Conservation (phyloP, 2,888 invertebrate species). For the Protophormia terraenovae region DNA sequence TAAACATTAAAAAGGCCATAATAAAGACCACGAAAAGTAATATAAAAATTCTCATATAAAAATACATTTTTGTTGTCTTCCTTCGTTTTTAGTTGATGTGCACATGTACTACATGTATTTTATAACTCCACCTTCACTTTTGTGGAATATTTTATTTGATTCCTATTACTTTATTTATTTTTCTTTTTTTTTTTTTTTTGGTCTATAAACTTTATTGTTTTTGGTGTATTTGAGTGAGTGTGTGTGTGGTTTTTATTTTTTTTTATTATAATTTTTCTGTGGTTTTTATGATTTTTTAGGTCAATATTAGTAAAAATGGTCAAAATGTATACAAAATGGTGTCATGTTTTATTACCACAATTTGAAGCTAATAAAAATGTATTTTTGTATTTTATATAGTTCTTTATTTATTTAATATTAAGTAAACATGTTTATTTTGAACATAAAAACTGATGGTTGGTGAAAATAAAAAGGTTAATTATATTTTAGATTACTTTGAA, state of each 20-base stretch:
- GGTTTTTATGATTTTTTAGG: conserved; percentile 64
- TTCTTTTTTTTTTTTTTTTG: conserved; percentile 38
- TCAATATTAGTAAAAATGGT: conserved; percentile 61
- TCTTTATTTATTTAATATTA: conserved; percentile 28
- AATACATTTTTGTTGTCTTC: conserved; percentile 23
- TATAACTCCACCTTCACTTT: conserved; percentile 21
- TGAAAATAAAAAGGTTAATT: background rate
- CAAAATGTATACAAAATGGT: conserved; percentile 68
- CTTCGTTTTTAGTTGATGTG: background rate
- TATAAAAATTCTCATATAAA: conserved; percentile 57
- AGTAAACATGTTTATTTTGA: conserved; percentile 29
- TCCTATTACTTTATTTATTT: conserved; percentile 54
- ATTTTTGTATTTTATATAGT: conserved; percentile 42
- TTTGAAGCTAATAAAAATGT: conserved; percentile 61
- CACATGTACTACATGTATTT: background rate
- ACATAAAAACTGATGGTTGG: background rate
- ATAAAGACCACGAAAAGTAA: conserved; percentile 46
- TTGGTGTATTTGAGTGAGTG: background rate
- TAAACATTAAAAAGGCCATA: conserved; percentile 60
- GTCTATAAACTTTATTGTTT: conserved; percentile 60
- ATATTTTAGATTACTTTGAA: background rate
- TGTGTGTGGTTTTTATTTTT: conserved; percentile 20
- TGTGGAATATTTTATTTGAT: conserved; percentile 50
- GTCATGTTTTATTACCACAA: conserved; percentile 70
- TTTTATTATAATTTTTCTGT: conserved; percentile 52